Conservation (phyloP, 2,888 invertebrate species). For the Cryptocephalus primarius region DNA sequence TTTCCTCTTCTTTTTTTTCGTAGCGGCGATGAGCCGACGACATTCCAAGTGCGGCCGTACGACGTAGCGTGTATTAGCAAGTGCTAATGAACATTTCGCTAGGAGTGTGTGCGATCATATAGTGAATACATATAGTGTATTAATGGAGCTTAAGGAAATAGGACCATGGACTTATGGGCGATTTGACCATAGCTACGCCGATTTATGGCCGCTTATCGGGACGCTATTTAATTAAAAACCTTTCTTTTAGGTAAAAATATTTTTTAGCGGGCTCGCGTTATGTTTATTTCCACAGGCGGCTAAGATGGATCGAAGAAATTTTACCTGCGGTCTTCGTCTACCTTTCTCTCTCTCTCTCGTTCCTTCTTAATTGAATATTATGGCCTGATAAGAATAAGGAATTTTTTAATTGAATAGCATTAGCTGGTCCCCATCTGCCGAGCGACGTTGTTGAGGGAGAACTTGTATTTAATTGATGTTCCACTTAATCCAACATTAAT, state of each 20-base stretch:
- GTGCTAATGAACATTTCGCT: slow-evolving; percentile 15
- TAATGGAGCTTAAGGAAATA: slow-evolving; percentile 18
- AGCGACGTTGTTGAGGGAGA: no score
- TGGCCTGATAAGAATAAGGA: no score
- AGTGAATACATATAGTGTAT: slow-evolving; percentile 19
- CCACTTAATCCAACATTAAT: no score
- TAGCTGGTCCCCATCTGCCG: no score
- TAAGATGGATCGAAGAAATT: no score
- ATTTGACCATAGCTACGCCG: slow-evolving; percentile 14
- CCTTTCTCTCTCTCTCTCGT: no score
- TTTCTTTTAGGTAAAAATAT: slow-evolving; percentile 11
- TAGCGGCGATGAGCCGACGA: slow-evolving; percentile 9
- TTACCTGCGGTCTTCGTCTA: no score
- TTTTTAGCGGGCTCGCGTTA: neutral
- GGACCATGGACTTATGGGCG: slow-evolving; percentile 14
- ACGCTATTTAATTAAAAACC: slow-evolving; percentile 15
- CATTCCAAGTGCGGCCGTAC: slow-evolving; percentile 15
- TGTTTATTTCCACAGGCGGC: no score
- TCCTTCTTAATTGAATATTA: no score
- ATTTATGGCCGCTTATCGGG: slow-evolving; percentile 12
- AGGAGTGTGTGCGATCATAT: slow-evolving; percentile 15
- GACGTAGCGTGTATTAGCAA: slow-evolving; percentile 17
- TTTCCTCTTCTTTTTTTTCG: no score
- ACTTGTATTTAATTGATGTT: no score
- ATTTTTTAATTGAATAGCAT: no score